Evolutionary conservation across 2,888 invertebrate species (phyloP), one percentile per base, ranked within the genome.

Genomic region (Cepaea hortensis): DNA sequence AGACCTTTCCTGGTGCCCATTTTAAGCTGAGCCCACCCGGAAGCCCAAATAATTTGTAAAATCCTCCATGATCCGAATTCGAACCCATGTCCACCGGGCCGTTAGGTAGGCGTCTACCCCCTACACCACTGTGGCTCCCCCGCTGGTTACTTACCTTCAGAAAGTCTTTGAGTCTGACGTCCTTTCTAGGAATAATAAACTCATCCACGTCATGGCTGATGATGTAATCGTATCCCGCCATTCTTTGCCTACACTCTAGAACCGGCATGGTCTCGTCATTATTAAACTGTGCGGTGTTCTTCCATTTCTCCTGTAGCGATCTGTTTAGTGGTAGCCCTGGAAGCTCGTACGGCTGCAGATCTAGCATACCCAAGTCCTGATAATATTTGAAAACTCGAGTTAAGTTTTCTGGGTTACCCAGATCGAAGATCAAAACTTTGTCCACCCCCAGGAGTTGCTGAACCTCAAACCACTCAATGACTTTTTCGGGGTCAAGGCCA

Each of bases 191-290:
- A 13, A 89, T 80, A 50, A 88, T 55, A 13, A 88, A 77, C 80
- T 89, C 89, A 46, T 89, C 89, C 80, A 88, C 61, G 76, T 88
- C 88, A 46, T 81, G 80, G 18, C 86, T 87, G 20, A 88, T 61
- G 46, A 89, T 75, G 76, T 83, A 87, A 23, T 72, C 75, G 76
- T 88, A 88, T 15, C 88, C 89, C 20, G 85, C 61, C 81, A 89
- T 86, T n/a, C 89, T 62, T 81, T 86, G 80, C 70, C 85, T 86
- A 80, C 89, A 89, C 73, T 89, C 89, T 72, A 89, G 76, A 35
- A 89, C 87, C 13, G 89, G 77, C 61, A 89, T 62, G 18, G 88
- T 81, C 70, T 89, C 88, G 76, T 89, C 89, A 20, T 89, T 88
- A 2, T n/a, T 70, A 35, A 85, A 87, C 80, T 89, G 89, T 2